Percentiles rank a stretch among this genome's conserved stretches.
These are phyloP conservation scores for Notolepis coatsorum DNA, from an alignment of 2,797 vertebrate genomes.

Conservation along the genomic window DNA sequence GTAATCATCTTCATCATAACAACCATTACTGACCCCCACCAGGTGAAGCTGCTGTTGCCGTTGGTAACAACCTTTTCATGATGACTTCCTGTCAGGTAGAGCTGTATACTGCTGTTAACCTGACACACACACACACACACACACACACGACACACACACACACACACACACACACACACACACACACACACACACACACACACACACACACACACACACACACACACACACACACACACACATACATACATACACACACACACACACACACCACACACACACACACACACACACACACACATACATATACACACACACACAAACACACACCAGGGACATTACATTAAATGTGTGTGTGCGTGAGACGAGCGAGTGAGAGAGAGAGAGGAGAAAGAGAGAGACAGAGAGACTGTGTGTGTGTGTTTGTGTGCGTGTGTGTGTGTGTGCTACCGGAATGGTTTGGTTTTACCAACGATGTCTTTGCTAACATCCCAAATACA, in stretches of 20 bases:
- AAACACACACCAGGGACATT: too few relatives aligned
- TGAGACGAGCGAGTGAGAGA: neutral
- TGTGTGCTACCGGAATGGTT: too few relatives aligned
- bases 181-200: too few relatives aligned
- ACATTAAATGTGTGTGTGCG: neutral
- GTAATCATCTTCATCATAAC: slow-evolving; percentile 77
- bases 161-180: neutral
- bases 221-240: neutral
- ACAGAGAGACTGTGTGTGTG: too few relatives aligned
- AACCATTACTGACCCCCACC: slow-evolving; percentile 92
- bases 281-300: neutral
- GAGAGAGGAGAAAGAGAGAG: too few relatives aligned
- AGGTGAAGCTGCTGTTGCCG: slow-evolving; percentile 85
- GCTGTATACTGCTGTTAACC: slow-evolving; percentile 86
- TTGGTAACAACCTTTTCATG: slow-evolving; percentile 80
- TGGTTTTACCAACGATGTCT: too few relatives aligned
- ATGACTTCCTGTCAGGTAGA: slow-evolving; percentile 77
- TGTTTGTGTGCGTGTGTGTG: too few relatives aligned
- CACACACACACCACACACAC: slow-evolving; percentile 1
- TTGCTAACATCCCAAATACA: too few relatives aligned
- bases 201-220: slow-evolving; percentile 8
- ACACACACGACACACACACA: neutral
- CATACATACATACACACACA: too few relatives aligned
- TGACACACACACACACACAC: slow-evolving; percentile 39
- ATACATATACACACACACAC: neutral